These are phyloP conservation scores for Leuciscus waleckii DNA, from an alignment of 2,797 vertebrate species.

Conservation along the genomic window DNA sequence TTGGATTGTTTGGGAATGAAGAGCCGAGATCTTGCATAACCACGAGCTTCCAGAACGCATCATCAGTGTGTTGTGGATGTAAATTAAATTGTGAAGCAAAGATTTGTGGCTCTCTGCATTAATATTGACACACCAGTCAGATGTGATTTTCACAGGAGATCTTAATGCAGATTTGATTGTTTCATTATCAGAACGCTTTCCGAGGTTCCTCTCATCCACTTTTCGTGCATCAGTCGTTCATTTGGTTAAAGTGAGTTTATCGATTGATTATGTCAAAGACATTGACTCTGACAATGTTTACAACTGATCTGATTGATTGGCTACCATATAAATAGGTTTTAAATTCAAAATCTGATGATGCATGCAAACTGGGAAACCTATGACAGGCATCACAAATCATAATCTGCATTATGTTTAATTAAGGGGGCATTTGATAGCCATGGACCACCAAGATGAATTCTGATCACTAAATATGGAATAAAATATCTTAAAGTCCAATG, in stretches of 20 bases:
- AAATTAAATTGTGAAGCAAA: slow-evolving; percentile 1
- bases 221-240: background rate
- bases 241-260: background rate
- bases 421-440: background rate
- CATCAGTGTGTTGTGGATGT: background rate
- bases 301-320: background rate
- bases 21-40: slow-evolving; percentile 30
- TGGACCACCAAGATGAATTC: background rate
- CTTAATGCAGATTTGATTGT: background rate
- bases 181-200: slow-evolving; percentile 19
- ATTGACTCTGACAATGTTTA: background rate
- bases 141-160: background rate
- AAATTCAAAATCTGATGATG: background rate
- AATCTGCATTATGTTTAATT: background rate
- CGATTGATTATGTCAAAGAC: background rate
- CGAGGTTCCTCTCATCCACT: background rate
- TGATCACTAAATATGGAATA: background rate
- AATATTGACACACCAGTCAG: slow-evolving; percentile 1
- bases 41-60: background rate
- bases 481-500: background rate
- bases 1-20: slow-evolving; percentile 8
- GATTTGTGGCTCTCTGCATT: slow-evolving; percentile 28
- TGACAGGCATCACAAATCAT: background rate
- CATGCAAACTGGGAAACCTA: background rate
- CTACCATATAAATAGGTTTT: background rate